phyloP scores from a whole-genome alignment of 2,797 vertebrate species.

The Pangasius sanitwongsei region DNA sequence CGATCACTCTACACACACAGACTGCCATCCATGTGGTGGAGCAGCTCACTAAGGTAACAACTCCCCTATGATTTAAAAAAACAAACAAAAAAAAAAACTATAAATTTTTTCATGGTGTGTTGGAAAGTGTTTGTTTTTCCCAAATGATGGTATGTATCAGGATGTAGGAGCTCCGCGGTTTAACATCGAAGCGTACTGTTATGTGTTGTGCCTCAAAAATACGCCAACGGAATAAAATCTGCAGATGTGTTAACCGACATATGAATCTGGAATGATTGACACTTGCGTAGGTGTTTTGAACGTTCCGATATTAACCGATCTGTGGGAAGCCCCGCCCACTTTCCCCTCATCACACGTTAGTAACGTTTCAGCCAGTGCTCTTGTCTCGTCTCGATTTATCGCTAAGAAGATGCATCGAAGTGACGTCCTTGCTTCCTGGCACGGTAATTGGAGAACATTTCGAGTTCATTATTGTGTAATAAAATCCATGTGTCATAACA shows the following conservation, averaged over 20 bases:
- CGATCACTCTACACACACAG: conserved; percentile 91
- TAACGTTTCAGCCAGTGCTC: background rate
- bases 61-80: background rate
- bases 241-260: background rate
- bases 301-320: background rate
- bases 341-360: background rate
- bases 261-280: background rate
- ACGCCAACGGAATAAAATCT: background rate
- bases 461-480: background rate
- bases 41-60: conserved; percentile 85
- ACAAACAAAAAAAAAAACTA: background rate
- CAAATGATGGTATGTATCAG: background rate
- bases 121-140: background rate
- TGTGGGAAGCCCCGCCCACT: background rate
- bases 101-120: background rate
- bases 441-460: background rate
- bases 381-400: background rate
- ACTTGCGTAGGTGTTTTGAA: background rate
- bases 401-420: background rate
- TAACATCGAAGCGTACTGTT: background rate
- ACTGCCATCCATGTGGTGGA: conserved; percentile 95
- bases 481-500: background rate
- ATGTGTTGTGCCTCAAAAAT: background rate
- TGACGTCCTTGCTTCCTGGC: background rate
- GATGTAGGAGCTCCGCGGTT: background rate